Conservation (phyloP, 2,113 vertebrate species). For the Genyomyrus donnyi region DNA sequence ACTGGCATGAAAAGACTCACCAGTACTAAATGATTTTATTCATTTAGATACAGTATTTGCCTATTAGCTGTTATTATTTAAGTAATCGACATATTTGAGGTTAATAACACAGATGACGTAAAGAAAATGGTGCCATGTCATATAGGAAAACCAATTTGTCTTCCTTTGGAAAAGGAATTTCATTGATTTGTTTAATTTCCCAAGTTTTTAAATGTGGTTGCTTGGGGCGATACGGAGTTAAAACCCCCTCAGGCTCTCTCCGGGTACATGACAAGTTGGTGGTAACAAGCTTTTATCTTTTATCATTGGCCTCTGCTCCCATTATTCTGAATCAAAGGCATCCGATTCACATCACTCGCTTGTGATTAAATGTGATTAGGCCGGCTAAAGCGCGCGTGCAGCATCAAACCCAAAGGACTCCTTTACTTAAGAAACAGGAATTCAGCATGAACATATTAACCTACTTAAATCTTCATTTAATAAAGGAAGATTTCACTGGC, state of each 20-base stretch:
- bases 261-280: conserved; percentile 29
- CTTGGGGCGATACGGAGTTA: conserved; percentile 40
- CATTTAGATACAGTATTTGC: neutral
- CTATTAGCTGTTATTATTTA: neutral
- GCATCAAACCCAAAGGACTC: neutral
- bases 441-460: neutral
- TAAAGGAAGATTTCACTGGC: neutral
- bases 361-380: conserved; percentile 48
- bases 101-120: neutral
- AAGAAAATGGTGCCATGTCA: neutral
- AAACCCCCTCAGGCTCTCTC: conserved; percentile 42
- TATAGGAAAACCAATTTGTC: conserved; percentile 23
- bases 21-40: neutral
- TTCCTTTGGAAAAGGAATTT: conserved; percentile 33
- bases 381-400: neutral
- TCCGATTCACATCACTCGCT: conserved; percentile 40
- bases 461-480: neutral
- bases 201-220: conserved; percentile 24
- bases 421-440: neutral
- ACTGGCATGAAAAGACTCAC: neutral
- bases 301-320: conserved; percentile 38
- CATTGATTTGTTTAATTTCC: conserved; percentile 43
- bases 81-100: neutral
- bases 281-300: conserved; percentile 43
- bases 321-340: conserved; percentile 46